Base-by-base conservation (phyloP, 2,888 invertebrate species). In the Hybos culiciformis region DNA sequence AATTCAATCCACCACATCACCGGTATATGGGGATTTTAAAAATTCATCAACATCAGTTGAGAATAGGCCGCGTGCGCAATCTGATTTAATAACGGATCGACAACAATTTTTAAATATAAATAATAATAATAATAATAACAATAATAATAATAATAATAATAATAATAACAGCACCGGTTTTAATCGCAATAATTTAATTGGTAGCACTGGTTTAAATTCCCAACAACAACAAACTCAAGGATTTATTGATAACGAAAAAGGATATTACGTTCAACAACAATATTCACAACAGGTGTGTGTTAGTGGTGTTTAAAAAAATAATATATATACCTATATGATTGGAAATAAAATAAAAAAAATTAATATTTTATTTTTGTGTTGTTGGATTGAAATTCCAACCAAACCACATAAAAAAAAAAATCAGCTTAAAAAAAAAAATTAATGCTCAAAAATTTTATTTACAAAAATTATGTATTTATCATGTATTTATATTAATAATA, bases 21-120 rank as follows among this genome's bases (percentile, higher is more conserved):
- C 14, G 23, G n/a, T n/a, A n/a, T n/a, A n/a, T n/a, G n/a, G n/a
- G n/a, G n/a, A n/a, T n/a, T n/a, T n/a, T n/a, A 37, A 37, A 48
- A 52, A 56, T 52, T 53, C 48, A 38, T 49, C 51, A 45, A 45
- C 48, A 46, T 47, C 60, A 65, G 61, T 64, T 58, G 63, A 64
- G 59, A 61, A 61, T 57, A 59, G 60, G 59, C 58, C 66, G 62
- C 60, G 64, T 59, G 55, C 57, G 56, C 57, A 56, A 51, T 54
- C 56, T 54, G 58, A 58, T 54, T 52, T 52, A n/a, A n/a, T n/a
- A 53, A 50, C 49, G 49, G 54, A 50, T 45, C 51, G 41, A 42
- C 50, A 51, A 40, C 19, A 21, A 36, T 21, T 21, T 17, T 14
- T 20, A 20, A 33, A 33, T 18, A 36, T 20, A 20, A 36, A 36